Evolutionary conservation across 2,888 invertebrate species (phyloP).

Genomic region (Synergus japonicus): DNA sequence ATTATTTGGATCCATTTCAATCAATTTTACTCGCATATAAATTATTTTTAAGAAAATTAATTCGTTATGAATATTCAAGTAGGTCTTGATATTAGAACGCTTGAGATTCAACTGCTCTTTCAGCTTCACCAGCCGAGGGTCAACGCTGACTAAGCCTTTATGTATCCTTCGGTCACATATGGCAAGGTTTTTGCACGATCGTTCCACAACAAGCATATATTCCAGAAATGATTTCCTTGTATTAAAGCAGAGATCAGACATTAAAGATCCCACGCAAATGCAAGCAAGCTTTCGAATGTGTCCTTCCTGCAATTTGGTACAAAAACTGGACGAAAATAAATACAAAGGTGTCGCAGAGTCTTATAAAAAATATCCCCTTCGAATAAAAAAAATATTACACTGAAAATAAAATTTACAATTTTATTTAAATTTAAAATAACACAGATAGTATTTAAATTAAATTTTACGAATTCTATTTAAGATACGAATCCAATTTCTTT

Average conservation of each 20-base stretch:
- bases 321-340: conserved; percentile 9
- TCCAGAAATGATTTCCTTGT: conserved; percentile 23
- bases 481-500: too few species aligned
- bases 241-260: conserved; percentile 5
- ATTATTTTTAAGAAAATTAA: not conserved
- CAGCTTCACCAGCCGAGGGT: conserved; percentile 29
- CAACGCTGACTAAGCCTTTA: conserved; percentile 50
- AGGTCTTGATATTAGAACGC: conserved; percentile 14
- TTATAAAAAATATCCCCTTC: not conserved
- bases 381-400: not conserved
- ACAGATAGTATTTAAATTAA: too few species aligned
- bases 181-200: conserved; percentile 48
- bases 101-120: conserved; percentile 34
- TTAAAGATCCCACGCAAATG: conserved; percentile 26
- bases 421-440: not conserved
- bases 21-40: not conserved
- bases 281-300: not conserved
- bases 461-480: too few species aligned
- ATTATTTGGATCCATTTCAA: conserved; percentile 8
- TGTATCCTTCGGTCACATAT: conserved; percentile 46
- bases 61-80: not conserved
- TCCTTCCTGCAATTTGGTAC: not conserved
- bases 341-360: not conserved
- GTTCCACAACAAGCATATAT: not conserved
- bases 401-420: not conserved